These are phyloP conservation scores for Okamejei kenojei DNA, from an alignment of 2,797 vertebrate genomes.

Conservation along the genomic window DNA sequence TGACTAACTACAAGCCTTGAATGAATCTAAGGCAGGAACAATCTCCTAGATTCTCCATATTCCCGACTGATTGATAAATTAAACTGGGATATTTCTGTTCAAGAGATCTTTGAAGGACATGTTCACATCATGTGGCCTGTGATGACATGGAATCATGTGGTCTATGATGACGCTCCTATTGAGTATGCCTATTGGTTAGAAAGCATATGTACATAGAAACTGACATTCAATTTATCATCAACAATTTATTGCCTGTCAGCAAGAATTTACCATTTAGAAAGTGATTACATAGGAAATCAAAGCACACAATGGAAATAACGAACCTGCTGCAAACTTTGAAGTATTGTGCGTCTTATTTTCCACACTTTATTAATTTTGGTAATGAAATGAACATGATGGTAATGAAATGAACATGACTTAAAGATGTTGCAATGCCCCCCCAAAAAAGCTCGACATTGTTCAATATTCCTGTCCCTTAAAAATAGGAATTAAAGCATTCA, in stretches of 20 bases:
- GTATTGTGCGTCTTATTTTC: not conserved
- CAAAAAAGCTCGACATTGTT: not conserved
- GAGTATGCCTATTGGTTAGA: not conserved
- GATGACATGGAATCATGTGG: not conserved
- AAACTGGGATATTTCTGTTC: not conserved
- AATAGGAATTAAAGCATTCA: not conserved
- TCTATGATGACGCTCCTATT: not conserved
- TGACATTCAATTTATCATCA: not conserved
- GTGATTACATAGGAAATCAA: not conserved
- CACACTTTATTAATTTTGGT: not conserved
- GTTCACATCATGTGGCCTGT: not conserved
- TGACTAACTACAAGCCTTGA: not conserved
- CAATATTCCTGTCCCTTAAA: not conserved
- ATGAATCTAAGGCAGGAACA: not conserved
- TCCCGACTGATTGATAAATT: not conserved
- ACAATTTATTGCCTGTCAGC: not conserved
- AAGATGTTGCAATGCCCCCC: not conserved
- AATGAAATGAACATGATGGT: not conserved
- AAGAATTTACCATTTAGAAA: not conserved
- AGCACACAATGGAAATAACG: not conserved
- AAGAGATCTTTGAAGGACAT: not conserved
- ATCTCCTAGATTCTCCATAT: not conserved
- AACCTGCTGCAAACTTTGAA: not conserved
- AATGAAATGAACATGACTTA: not conserved
- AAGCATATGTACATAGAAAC: not conserved